Percentiles rank a stretch among this genome's conserved stretches.
phyloP scores from a whole-genome alignment of 2,797 vertebrate species.

The Tinamus major region DNA sequence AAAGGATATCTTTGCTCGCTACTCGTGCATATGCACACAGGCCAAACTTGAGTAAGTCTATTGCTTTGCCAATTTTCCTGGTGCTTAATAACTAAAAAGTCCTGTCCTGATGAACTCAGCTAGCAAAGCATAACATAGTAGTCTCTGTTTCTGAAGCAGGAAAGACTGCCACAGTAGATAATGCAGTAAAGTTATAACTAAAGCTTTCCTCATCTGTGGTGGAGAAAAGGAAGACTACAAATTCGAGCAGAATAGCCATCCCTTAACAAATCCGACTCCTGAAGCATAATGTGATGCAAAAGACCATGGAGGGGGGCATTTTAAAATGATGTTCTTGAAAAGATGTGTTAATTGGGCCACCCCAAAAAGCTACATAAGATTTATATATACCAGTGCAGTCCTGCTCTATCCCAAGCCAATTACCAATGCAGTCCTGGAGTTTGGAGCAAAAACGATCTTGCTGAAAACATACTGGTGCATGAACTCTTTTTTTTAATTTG shows the following conservation, averaged over 20 bases:
- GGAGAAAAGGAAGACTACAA: neutral
- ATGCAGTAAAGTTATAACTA: neutral
- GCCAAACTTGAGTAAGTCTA: neutral
- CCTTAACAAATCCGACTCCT: neutral
- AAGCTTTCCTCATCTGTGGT: neutral
- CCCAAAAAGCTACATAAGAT: neutral
- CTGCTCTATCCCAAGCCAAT: neutral
- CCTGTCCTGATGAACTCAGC: neutral
- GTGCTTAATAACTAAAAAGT: neutral
- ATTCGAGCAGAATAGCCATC: neutral
- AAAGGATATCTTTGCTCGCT: neutral
- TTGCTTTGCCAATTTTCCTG: neutral
- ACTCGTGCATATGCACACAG: neutral
- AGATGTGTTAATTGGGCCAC: accelerated
- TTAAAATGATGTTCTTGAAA: neutral
- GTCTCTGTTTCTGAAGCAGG: neutral
- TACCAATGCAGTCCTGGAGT: neutral
- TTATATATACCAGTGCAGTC: neutral
- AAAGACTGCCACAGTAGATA: accelerated
- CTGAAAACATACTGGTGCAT: neutral
- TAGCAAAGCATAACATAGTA: neutral
- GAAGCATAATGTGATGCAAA: neutral
- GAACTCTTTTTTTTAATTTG: slow-evolving; percentile 27
- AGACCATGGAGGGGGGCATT: neutral
- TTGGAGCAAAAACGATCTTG: neutral